phyloP scores from a whole-genome alignment of 2,888 invertebrate species.

The Drosophila sordidapex region DNA sequence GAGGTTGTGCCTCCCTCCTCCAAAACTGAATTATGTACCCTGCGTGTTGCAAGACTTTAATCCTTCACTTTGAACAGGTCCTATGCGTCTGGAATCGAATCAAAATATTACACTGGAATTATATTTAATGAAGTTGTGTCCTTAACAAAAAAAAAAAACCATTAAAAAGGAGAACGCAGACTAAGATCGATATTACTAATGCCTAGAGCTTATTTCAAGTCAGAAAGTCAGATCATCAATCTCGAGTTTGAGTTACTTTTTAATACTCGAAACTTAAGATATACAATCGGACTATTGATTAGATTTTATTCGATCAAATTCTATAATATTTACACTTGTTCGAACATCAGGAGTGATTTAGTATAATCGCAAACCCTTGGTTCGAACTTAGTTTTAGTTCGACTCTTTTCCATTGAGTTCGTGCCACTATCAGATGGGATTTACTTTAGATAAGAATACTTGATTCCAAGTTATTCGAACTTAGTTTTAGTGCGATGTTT shows the following conservation, averaged over 20 bases:
- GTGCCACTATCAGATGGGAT: not conserved
- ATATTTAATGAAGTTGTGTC: not conserved
- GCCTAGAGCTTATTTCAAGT: too few relatives aligned
- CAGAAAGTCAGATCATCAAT: not conserved
- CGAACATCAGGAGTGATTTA: not conserved
- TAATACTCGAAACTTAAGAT: not conserved
- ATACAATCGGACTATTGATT: too few relatives aligned
- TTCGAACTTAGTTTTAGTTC: not conserved
- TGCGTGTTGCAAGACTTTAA: slow-evolving; percentile 3
- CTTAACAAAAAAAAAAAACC: not conserved
- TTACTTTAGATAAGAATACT: not conserved
- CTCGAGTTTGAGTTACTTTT: not conserved
- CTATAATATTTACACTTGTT: not conserved
- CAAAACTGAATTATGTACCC: not conserved
- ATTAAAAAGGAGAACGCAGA: not conserved
- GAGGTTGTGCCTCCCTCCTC: not conserved
- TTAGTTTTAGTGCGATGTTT: not conserved
- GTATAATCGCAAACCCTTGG: not conserved
- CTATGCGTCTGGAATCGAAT: not conserved
- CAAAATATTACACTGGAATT: not conserved
- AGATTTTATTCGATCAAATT: not conserved
- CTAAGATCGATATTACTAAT: not conserved
- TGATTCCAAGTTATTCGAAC: not conserved
- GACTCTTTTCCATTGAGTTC: not conserved
- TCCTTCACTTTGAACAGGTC: slow-evolving; percentile 32